Percentiles rank a stretch among this genome's conserved stretches.
These are phyloP conservation scores for Arrhamphus sclerolepis DNA, from an alignment of 2,797 vertebrate species.

Conservation along the genomic window DNA sequence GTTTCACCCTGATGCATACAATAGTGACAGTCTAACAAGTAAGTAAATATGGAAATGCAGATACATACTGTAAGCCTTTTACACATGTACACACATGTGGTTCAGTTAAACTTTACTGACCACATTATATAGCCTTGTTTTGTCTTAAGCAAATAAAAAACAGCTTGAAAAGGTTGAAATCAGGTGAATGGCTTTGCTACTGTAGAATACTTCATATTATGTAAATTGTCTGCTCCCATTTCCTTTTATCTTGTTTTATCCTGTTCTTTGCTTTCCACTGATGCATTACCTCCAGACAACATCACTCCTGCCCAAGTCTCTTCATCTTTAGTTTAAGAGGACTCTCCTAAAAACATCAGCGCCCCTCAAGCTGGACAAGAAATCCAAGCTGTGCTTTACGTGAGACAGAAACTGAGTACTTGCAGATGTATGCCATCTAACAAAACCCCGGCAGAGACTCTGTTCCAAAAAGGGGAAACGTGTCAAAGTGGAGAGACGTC, in stretches of 20 bases:
- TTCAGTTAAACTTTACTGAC: too few relatives aligned
- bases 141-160: too few relatives aligned
- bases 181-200: too few relatives aligned
- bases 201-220: too few relatives aligned
- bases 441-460: slow-evolving; percentile 52
- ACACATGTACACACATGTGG: too few relatives aligned
- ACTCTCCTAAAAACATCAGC: slow-evolving; percentile 65
- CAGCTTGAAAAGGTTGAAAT: too few relatives aligned
- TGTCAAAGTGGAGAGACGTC: slow-evolving; percentile 57
- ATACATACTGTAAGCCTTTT: too few relatives aligned
- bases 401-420: slow-evolving; percentile 41
- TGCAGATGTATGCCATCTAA: slow-evolving; percentile 63
- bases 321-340: slow-evolving; percentile 71
- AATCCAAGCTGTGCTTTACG: slow-evolving; percentile 51
- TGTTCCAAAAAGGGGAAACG: slow-evolving; percentile 47
- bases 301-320: too few relatives aligned
- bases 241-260: slow-evolving; percentile 25
- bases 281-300: slow-evolving; percentile 39
- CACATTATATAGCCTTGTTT: too few relatives aligned
- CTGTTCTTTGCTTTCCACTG: slow-evolving; percentile 39
- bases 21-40: too few relatives aligned
- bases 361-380: slow-evolving; percentile 67
- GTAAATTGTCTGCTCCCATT: slow-evolving; percentile 2
- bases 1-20: too few relatives aligned
- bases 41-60: too few relatives aligned